These are phyloP conservation scores for Tenodera sinensis DNA, from an alignment of 2,888 invertebrate genomes.

Conservation along the genomic window DNA sequence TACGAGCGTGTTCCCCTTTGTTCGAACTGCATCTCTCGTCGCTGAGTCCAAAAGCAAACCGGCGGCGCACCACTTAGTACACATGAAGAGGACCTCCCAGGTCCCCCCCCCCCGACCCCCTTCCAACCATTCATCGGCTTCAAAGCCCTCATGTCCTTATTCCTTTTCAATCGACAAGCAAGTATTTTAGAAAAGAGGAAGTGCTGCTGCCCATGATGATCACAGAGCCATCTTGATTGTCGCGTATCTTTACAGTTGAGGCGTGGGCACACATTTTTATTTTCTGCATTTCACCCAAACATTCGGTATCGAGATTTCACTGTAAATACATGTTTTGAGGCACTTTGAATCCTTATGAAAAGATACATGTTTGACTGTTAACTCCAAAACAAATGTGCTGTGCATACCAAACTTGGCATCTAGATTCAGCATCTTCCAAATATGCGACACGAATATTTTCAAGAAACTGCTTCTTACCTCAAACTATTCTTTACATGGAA, in stretches of 20 bases:
- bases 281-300: no score
- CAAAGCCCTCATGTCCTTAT: neutral
- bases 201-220: neutral
- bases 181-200: neutral
- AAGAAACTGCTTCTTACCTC: no score
- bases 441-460: no score
- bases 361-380: no score
- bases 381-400: no score
- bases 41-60: conserved; percentile 12
- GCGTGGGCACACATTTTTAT: no score
- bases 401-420: no score
- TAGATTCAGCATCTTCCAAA: no score
- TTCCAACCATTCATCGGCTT: neutral
- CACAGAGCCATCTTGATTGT: neutral
- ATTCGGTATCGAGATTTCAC: no score
- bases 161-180: neutral
- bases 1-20: neutral
- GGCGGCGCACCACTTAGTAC: conserved; percentile 14
- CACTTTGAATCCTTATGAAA: no score
- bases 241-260: neutral
- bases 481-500: no score
- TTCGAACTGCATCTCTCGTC: neutral
- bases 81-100: conserved; percentile 5
- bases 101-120: neutral
- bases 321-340: no score